Evolutionary conservation across 1,140 invertebrate species (phyloP).

Genomic region (Scaptomyza graminum): DNA sequence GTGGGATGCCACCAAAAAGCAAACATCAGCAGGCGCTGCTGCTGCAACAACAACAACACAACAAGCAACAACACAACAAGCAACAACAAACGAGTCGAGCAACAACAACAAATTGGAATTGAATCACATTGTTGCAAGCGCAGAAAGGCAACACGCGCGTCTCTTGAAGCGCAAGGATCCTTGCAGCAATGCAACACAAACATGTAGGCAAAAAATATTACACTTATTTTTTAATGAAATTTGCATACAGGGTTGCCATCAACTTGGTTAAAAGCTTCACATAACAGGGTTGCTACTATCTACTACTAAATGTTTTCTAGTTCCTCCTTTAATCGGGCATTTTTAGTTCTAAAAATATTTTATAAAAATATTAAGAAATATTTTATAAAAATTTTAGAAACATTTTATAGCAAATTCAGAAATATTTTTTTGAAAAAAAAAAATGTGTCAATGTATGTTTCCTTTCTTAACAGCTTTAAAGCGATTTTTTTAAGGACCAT

Average conservation of each 20-base stretch:
- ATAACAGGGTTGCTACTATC: no score
- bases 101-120: constrained; percentile 29
- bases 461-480: no score
- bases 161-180: constrained; percentile 15
- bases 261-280: not conserved
- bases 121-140: constrained; percentile 1
- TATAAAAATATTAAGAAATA: no score
- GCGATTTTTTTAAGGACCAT: no score
- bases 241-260: not conserved
- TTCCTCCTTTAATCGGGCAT: no score
- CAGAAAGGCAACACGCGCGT: constrained; percentile 1
- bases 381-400: no score
- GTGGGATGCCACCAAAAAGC: constrained; percentile 47
- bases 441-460: no score
- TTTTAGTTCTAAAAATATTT: no score
- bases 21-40: constrained; percentile 3
- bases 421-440: no score
- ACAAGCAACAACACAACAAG: constrained; percentile 18
- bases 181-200: constrained; percentile 3
- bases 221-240: not conserved
- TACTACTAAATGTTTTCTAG: no score
- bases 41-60: constrained; percentile 24
- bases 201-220: constrained; percentile 18
- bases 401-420: no score
- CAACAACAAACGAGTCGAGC: constrained; percentile 19